A percentile compares a stretch with the other conserved stretches of the same genome.
phyloP scores from a whole-genome alignment of 1,140 invertebrate genomes.

The Drosophila nasuta region DNA sequence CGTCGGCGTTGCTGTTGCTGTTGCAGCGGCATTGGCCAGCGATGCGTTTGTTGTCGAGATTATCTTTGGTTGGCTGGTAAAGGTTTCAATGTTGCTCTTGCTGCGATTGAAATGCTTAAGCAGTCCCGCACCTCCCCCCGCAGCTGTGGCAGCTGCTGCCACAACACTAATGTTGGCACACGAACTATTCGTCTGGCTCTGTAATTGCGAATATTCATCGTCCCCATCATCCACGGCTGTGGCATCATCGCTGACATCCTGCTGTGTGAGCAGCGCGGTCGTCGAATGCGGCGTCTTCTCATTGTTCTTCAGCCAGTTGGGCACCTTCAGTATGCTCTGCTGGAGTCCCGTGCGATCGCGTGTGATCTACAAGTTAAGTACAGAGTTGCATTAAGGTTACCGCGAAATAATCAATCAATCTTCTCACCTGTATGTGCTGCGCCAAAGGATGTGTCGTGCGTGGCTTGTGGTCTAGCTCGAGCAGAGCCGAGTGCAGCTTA shows the following conservation, averaged over 20 bases:
- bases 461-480: slow-evolving; percentile 92
- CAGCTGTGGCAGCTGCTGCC: slow-evolving; percentile 17
- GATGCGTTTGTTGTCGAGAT: slow-evolving; percentile 69
- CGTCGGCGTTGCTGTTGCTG: slow-evolving; percentile 8
- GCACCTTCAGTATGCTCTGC: slow-evolving; percentile 94
- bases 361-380: slow-evolving; percentile 86
- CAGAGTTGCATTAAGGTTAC: no score
- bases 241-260: slow-evolving; percentile 80
- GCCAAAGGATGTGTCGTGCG: slow-evolving; percentile 92
- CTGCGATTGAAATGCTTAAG: slow-evolving; percentile 75
- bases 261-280: slow-evolving; percentile 41
- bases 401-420: no score
- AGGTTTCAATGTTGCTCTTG: slow-evolving; percentile 82
- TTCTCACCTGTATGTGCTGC: slow-evolving; percentile 89
- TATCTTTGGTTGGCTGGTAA: slow-evolving; percentile 80
- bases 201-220: slow-evolving; percentile 57
- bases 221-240: slow-evolving; percentile 62
- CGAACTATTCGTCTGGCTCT: slow-evolving; percentile 59
- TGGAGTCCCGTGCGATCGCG: slow-evolving; percentile 95
- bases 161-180: slow-evolving; percentile 68
- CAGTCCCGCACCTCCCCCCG: slow-evolving; percentile 8
- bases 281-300: slow-evolving; percentile 84
- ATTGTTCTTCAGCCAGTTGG: slow-evolving; percentile 90
- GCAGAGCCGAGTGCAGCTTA: slow-evolving; percentile 93
- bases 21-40: slow-evolving; percentile 5